phyloP scores from a whole-genome alignment of 2,888 invertebrate genomes.

The Anoplius nigerrimus region DNA sequence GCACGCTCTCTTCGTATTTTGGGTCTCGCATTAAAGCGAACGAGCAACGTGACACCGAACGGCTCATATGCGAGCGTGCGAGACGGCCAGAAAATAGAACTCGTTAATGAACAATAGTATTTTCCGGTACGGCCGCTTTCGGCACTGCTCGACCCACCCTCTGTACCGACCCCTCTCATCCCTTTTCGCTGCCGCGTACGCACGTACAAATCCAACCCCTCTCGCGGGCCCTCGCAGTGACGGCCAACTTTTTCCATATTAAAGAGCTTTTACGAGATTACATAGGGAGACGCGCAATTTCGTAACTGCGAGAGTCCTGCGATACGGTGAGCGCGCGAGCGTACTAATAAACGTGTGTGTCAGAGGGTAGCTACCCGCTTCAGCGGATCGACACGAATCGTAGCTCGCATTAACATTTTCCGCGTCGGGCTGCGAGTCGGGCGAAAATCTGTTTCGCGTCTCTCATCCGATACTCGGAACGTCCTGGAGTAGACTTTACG shows the following conservation, averaged over 20 bases:
- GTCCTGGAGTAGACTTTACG: too few relatives aligned
- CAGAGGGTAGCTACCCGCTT: conserved; percentile 7
- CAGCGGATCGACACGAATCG: conserved; percentile 15
- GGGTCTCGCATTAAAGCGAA: too few relatives aligned
- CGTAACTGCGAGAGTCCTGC: conserved; percentile 10
- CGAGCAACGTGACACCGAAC: too few relatives aligned
- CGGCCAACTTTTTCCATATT: conserved; percentile 15
- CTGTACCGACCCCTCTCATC: too few relatives aligned
- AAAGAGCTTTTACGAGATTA: conserved; percentile 37
- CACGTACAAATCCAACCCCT: background rate
- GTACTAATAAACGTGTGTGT: conserved; percentile 28
- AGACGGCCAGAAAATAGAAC: conserved; percentile 8
- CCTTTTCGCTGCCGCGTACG: background rate
- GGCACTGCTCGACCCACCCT: too few relatives aligned
- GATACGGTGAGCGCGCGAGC: background rate
- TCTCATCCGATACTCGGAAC: too few relatives aligned
- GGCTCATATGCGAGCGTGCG: background rate
- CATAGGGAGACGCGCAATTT: conserved; percentile 21
- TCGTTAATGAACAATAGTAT: conserved; percentile 40
- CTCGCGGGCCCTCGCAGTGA: too few relatives aligned
- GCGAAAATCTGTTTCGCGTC: background rate
- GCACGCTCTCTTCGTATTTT: too few relatives aligned
- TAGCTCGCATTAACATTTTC: conserved; percentile 21
- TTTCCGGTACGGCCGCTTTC: conserved; percentile 33
- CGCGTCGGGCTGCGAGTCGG: conserved; percentile 12